Base-by-base conservation (phyloP, 2,888 invertebrate genomes). In the Watsonalla binaria region DNA sequence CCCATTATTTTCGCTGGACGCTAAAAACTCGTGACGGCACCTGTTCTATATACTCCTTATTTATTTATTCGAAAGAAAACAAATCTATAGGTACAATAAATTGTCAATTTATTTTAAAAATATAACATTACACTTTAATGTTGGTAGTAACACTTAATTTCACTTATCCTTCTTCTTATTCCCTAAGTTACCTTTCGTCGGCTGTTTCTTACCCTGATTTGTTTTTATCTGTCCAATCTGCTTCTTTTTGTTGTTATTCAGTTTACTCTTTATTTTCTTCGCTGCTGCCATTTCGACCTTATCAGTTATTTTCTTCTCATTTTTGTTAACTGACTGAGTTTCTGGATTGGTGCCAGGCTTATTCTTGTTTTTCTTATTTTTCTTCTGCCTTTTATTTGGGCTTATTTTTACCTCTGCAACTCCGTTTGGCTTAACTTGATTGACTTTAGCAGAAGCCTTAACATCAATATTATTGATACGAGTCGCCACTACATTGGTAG, bases 221-320 rank as follows among this genome's bases (percentile, higher is more conserved):
- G 60, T 64, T 54, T 78, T 81, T 15, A 86, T 52, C 55, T 83
- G 74, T 49, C 89, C 89, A 59, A 89, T 83, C 65, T 79, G 71
- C 57, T 88, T 86, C 55, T 82, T 82, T 49, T 83, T 77, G 59
- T 84, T 77, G 59, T 84, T 86, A 55, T 84, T 84, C 7, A 74
- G 63, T 57, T 82, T 74, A 37, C 80, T 82, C 68, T 88, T 89
- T 5, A 89, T 57, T 62, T 86, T 86, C 54, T 78, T 81, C 5
- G 87, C 74, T 46, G 73, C 80, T 53, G 68, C 72, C 6, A 74
- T 68, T 67, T 82, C 78, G 0, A 80, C 51, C 35, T 74, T 72
- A 51, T 82, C 80, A 9, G 82, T 75, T 6, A 87, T 65, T 69
- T 75, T 74, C 6, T 63, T 61, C 68, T 75, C 64, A 57, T 67